These are phyloP conservation scores for Hylyphantes graminicola DNA, from an alignment of 1,140 invertebrate species.

Conservation along the genomic window DNA sequence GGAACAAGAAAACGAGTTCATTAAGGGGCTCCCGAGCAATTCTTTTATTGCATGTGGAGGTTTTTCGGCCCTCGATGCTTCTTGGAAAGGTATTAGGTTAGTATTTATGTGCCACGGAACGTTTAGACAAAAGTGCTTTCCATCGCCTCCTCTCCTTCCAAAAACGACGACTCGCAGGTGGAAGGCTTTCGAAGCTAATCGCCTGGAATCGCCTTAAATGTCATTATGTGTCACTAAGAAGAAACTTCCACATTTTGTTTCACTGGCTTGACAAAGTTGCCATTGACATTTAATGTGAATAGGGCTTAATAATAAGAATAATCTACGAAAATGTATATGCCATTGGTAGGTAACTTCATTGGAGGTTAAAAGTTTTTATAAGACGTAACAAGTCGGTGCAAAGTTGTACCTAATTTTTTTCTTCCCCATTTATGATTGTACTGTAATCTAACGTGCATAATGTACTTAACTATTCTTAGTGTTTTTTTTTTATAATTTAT, in stretches of 20 bases:
- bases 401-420: no score
- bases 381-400: no score
- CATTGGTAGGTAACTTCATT: no score
- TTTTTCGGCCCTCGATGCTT: slow-evolving; percentile 6
- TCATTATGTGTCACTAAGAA: slow-evolving; percentile 14
- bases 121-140: slow-evolving; percentile 34
- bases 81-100: slow-evolving; percentile 27
- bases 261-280: no score
- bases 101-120: slow-evolving; percentile 23
- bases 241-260: neutral
- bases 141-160: neutral
- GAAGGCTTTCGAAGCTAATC: slow-evolving; percentile 9
- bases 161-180: neutral
- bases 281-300: no score
- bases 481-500: no score
- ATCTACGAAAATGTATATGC: no score
- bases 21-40: slow-evolving; percentile 2
- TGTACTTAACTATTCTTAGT: no score
- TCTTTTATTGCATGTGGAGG: slow-evolving; percentile 22
- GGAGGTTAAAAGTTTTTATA: no score
- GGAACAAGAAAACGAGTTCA: slow-evolving; percentile 25
- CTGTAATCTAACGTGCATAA: no score
- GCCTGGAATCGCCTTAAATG: slow-evolving; percentile 27
- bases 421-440: no score
- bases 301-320: no score